Evolutionary conservation across 2,113 vertebrate species (phyloP), one percentile per base, ranked within the genome.

Genomic region (Tauraco erythrolophus): DNA sequence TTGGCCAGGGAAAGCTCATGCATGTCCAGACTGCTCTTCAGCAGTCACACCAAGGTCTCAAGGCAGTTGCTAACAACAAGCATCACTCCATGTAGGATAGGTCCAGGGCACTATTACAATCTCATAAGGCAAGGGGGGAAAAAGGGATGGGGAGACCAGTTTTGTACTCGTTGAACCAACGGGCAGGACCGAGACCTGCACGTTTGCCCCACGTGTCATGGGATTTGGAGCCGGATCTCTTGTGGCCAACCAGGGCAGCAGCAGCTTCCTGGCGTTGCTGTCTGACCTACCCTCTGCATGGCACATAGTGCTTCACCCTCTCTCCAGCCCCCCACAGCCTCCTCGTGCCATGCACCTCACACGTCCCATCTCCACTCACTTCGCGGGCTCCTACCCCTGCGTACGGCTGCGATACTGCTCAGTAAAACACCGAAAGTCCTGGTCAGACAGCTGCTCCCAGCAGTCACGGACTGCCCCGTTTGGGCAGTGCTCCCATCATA

Each of bases 381-480:
- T 46, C 72, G 22, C 2, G 9, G 43, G 33, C 35, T 84, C 41
- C 18, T 21, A 1, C 30, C 48, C 50, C 71, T 2, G 0, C 46
- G 22, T 4, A 21, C 2, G 2, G 56, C 65, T 70, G 46, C 0
- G 3, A 9, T 0, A 18, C 24, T 9, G n/a, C 46, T n/a, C 2
- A 1, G 33, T 19, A 33, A 22, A 61, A 43, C 70, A 48, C 5
- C 0, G 18, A 74, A 22, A 58, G 54, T 6, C 9, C 60, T 35
- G 45, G 33, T n/a, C 60, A 60, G 41, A 12, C 41, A 82, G 66
- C 77, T 50, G 22, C 3, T 39, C 23, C 4, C 9, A 69, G 77
- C 68, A 80, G 76, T 45, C 58, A 33, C 66, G 41, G 23, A 2
- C 4, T 50, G 70, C 45, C 56, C 37, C 45, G 3, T 30, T 78